phyloP scores from a whole-genome alignment of 2,797 vertebrate species.

The Threskiornis aethiopicus region DNA sequence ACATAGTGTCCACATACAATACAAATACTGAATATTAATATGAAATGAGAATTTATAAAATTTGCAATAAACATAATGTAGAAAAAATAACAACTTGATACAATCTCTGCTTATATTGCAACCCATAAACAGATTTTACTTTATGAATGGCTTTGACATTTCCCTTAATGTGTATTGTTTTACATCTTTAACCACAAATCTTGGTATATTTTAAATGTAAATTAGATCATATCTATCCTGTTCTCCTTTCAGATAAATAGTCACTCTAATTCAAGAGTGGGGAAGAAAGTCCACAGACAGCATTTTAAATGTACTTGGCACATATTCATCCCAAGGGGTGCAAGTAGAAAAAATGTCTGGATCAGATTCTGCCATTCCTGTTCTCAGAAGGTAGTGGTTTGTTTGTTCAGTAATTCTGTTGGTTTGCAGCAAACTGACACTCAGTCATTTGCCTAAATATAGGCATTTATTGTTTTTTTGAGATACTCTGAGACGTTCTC shows the following conservation, averaged over 20 bases:
- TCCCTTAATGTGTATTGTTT: conserved; percentile 51
- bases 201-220: conserved; percentile 32
- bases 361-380: not conserved
- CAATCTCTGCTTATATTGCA: conserved; percentile 24
- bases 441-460: not conserved
- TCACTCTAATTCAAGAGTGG: not conserved
- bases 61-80: conserved; percentile 37
- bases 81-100: conserved; percentile 51
- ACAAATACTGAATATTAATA: conserved; percentile 78
- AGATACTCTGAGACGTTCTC: not conserved
- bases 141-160: conserved; percentile 53
- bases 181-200: conserved; percentile 51
- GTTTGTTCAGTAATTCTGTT: not conserved
- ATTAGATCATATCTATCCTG: conserved; percentile 13
- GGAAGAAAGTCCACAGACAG: not conserved
- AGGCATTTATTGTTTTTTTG: not conserved
- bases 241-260: conserved; percentile 27
- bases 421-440: not conserved
- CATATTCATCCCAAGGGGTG: not conserved
- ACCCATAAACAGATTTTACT: conserved; percentile 46
- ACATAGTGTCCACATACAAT: conserved; percentile 75
- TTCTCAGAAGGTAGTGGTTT: not conserved
- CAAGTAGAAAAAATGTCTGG: not conserved
- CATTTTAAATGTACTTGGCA: not conserved
- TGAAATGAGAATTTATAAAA: conserved; percentile 70